Evolutionary conservation across 2,888 invertebrate species (phyloP), one percentile per base, ranked within the genome.

Genomic region (Heliconius erato): DNA sequence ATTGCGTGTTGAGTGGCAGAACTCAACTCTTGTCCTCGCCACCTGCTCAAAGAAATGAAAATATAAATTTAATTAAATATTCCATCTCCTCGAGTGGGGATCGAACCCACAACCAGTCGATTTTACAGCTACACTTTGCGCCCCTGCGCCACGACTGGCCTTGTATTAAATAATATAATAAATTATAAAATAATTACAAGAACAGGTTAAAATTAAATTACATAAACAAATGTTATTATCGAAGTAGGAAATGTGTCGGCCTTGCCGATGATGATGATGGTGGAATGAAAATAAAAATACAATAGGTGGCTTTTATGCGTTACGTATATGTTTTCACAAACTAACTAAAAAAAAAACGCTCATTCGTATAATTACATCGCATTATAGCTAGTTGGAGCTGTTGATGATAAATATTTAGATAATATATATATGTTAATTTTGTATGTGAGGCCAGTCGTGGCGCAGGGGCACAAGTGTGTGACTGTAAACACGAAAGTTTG

Each of bases 181-280:
- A 3, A 3, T 9, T 68, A 68, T 28, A 68, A 68, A 69, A 40
- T 69, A 35, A 69, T 69, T 35, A 69, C 7, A 69, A 71, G 12
- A 71, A n/a, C 71, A 71, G 14, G 40, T 71, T 71, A 40, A 40
- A 14, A 44, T 40, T 6, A 14, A 74, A 74, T n/a, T 59, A 74
- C 32, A n/a, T 74, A 74, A 74, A 74, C 74, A 74, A 54, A 54
- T 28, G 32, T 59, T 59, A 59, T 74, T 59, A 54, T 74, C 32
- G 59, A 3, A 74, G 14, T 59, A 74, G 74, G 74, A 74, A 74
- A 74, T 74, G 74, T 74, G 74, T 59, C n/a, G 74, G 63, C 74
- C 59, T 76, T 76, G 59, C 35, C 16, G n/a, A 16, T 76, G 59
- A 74, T 76, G 59, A 74, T 74, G 74, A 54, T 74, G 59, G 32